Evolutionary conservation across 2,797 vertebrate species (phyloP).

Genomic region (Epinephelus malabaricus): DNA sequence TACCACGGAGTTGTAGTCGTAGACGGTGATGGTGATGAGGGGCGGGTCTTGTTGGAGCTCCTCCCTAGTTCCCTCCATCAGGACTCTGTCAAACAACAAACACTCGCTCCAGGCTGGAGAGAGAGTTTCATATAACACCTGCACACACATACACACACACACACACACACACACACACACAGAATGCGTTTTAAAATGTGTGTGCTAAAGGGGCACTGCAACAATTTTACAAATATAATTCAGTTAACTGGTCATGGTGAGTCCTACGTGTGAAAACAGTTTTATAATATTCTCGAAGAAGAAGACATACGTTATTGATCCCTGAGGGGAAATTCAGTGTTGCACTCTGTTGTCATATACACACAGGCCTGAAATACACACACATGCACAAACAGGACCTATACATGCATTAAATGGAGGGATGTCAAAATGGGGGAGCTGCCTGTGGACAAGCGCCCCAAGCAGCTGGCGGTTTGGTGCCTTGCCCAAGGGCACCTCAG

Average conservation of each 20-base stretch:
- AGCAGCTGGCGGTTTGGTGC: too few relatives aligned
- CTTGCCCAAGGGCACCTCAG: too few relatives aligned
- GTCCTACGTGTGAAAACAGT: not conserved
- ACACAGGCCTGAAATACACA: too few relatives aligned
- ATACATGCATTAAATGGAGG: too few relatives aligned
- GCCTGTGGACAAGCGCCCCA: too few relatives aligned
- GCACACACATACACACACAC: conserved; percentile 44
- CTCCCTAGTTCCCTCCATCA: conserved; percentile 92
- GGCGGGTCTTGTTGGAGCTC: conserved; percentile 91
- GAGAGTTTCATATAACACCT: conserved; percentile 91
- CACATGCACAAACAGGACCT: too few relatives aligned
- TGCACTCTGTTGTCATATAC: too few relatives aligned
- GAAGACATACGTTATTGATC: too few relatives aligned
- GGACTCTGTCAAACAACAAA: conserved; percentile 92
- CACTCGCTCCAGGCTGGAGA: conserved; percentile 94
- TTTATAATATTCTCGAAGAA: not conserved
- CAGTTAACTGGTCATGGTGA: not conserved
- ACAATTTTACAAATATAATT: not conserved
- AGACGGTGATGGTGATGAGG: conserved; percentile 90
- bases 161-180: conserved; percentile 10
- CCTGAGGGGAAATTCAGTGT: too few relatives aligned
- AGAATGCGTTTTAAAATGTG: not conserved
- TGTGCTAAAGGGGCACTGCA: too few relatives aligned
- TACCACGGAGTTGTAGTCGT: conserved; percentile 91
- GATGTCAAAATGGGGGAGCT: too few relatives aligned